These are phyloP conservation scores for Polylopha cassiicola DNA, from an alignment of 2,888 invertebrate genomes.

Conservation along the genomic window DNA sequence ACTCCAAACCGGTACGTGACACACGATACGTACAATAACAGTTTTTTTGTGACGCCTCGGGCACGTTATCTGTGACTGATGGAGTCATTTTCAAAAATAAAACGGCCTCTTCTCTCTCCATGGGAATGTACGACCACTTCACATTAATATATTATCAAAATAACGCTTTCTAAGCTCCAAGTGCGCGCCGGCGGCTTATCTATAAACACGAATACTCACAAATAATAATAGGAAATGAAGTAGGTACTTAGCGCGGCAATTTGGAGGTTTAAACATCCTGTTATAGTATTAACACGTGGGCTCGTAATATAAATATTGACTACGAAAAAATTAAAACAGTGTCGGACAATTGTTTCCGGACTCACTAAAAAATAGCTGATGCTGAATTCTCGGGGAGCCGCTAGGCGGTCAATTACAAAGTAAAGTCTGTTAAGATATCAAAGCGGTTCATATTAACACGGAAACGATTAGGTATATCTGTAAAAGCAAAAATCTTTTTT, in stretches of 20 bases:
- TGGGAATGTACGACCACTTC: conserved; percentile 62
- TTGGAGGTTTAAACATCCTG: conserved; percentile 70
- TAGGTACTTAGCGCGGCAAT: conserved; percentile 59
- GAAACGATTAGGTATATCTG: conserved; percentile 16
- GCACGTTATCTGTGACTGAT: conserved; percentile 70
- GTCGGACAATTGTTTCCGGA: conserved; percentile 55
- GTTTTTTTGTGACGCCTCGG: conserved; percentile 54
- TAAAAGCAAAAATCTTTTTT: conserved; percentile 9
- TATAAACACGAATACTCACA: conserved; percentile 52
- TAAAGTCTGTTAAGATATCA: conserved; percentile 8
- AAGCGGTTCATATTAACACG: conserved; percentile 11
- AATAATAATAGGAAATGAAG: conserved; percentile 70
- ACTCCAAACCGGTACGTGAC: conserved; percentile 53
- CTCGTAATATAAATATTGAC: conserved; percentile 61
- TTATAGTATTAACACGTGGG: conserved; percentile 63
- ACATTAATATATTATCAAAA: conserved; percentile 69
- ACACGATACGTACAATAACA: conserved; percentile 54
- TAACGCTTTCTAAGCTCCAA: conserved; percentile 50
- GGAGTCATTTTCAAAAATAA: conserved; percentile 74
- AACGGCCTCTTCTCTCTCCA: conserved; percentile 53
- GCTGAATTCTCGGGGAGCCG: conserved; percentile 24
- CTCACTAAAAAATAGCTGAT: conserved; percentile 20
- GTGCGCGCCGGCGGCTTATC: conserved; percentile 53
- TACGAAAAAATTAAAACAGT: conserved; percentile 48
- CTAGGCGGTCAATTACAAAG: conserved; percentile 11